phyloP scores from a whole-genome alignment of 2,113 vertebrate species.

The Ovibos moschatus region DNA sequence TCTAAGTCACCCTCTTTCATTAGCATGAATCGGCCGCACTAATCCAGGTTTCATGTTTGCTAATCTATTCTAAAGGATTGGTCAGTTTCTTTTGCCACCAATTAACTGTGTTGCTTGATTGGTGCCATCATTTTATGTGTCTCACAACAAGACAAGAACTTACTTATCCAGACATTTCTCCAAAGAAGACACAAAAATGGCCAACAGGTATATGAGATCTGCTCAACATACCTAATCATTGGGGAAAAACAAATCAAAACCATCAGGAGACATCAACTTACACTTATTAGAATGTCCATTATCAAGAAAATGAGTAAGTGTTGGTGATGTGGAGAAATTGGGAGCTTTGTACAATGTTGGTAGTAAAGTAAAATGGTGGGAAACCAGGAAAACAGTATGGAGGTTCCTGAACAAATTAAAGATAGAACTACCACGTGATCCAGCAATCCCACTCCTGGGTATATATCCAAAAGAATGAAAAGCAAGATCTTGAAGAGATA shows the following conservation, averaged over 20 bases:
- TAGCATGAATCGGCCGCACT: accelerated
- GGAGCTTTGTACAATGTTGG: too few species aligned
- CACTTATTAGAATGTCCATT: background rate
- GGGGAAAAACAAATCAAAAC: background rate
- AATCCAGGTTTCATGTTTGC: background rate
- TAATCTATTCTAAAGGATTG: background rate
- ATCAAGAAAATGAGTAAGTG: background rate
- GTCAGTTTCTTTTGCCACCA: background rate
- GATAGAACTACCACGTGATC: background rate
- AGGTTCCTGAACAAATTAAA: background rate
- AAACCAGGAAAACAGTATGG: background rate
- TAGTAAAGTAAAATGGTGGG: background rate
- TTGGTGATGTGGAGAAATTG: background rate
- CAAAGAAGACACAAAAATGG: background rate
- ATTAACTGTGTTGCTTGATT: background rate
- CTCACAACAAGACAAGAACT: background rate
- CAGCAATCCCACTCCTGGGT: background rate
- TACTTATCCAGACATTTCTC: background rate
- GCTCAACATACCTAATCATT: background rate
- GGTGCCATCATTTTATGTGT: background rate
- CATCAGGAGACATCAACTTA: background rate
- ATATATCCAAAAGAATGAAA: background rate
- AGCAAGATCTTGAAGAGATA: background rate
- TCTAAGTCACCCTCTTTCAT: background rate
- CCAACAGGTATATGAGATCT: background rate